Percentiles rank a stretch among this genome's conserved stretches.
Evolutionary conservation across 2,888 invertebrate species (phyloP).

Genomic region (Piscicola geometra): DNA sequence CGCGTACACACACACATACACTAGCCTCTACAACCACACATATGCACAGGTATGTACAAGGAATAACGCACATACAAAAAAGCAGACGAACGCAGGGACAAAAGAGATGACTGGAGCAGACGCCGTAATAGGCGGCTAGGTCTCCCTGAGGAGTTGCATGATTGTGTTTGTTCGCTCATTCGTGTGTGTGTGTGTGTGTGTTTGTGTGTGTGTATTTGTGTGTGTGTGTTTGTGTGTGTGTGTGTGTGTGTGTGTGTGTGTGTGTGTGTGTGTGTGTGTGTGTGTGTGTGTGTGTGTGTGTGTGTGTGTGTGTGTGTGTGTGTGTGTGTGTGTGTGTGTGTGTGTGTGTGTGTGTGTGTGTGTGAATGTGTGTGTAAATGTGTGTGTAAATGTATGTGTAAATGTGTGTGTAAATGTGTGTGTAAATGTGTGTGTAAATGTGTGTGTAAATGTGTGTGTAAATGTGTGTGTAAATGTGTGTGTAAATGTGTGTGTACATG

Average conservation of each 20-base stretch:
- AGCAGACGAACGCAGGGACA: background rate
- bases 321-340: too few relatives aligned
- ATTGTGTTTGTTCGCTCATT: constrained; percentile 14
- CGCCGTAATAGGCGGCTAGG: constrained; percentile 17
- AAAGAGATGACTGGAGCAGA: constrained; percentile 4
- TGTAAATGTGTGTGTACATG: too few relatives aligned
- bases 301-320: too few relatives aligned
- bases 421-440: too few relatives aligned
- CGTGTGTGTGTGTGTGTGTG: background rate
- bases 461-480: too few relatives aligned
- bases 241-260: too few relatives aligned
- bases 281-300: too few relatives aligned
- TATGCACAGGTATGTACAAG: background rate
- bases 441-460: too few relatives aligned
- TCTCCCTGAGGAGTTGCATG: constrained; percentile 8
- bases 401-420: too few relatives aligned
- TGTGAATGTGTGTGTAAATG: background rate
- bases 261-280: background rate
- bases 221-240: background rate
- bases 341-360: too few relatives aligned
- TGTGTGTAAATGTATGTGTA: background rate
- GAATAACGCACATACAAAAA: background rate
- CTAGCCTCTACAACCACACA: too few relatives aligned
- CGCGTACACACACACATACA: background rate
- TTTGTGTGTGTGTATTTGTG: background rate